Evolutionary conservation across 2,888 invertebrate genomes (phyloP).

Genomic region (Caradrina kadenii): DNA sequence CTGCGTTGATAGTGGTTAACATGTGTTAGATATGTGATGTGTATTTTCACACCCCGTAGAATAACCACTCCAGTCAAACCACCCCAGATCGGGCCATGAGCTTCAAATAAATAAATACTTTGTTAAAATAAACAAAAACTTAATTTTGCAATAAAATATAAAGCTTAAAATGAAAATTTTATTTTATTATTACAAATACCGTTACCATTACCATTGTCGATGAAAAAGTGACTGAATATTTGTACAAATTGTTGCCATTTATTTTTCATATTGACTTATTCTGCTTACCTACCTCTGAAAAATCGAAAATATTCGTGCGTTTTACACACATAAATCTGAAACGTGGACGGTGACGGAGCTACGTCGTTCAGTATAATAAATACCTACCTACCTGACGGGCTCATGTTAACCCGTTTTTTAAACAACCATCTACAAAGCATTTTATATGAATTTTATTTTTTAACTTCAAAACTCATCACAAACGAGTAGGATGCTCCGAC

Average conservation of each 20-base stretch:
- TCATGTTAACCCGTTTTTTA: constrained; percentile 61
- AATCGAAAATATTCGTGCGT: constrained; percentile 45
- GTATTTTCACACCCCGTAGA: too few species aligned
- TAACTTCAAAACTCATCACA: constrained; percentile 83
- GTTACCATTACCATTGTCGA: constrained; percentile 2
- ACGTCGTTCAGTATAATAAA: constrained; percentile 57
- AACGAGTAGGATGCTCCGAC: constrained; percentile 86
- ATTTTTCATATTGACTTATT: constrained; percentile 52
- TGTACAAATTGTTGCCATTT: constrained; percentile 40
- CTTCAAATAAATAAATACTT: too few species aligned
- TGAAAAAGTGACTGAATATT: constrained; percentile 35
- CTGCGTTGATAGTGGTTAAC: too few species aligned
- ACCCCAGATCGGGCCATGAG: too few species aligned
- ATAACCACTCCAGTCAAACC: too few species aligned
- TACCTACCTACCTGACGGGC: constrained; percentile 39
- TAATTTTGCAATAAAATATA: too few species aligned
- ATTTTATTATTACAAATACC: background rate
- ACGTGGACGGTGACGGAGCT: constrained; percentile 55
- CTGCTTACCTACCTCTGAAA: constrained; percentile 43
- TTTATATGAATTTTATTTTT: constrained; percentile 76
- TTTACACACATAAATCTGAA: constrained; percentile 50
- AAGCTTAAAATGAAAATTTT: background rate
- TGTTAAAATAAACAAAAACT: too few species aligned
- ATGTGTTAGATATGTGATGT: too few species aligned
- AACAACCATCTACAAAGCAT: constrained; percentile 68